A percentile compares a stretch with the other conserved stretches of the same genome.
Conservation (phyloP, 2,113 vertebrate species). For the Genyomyrus donnyi region DNA sequence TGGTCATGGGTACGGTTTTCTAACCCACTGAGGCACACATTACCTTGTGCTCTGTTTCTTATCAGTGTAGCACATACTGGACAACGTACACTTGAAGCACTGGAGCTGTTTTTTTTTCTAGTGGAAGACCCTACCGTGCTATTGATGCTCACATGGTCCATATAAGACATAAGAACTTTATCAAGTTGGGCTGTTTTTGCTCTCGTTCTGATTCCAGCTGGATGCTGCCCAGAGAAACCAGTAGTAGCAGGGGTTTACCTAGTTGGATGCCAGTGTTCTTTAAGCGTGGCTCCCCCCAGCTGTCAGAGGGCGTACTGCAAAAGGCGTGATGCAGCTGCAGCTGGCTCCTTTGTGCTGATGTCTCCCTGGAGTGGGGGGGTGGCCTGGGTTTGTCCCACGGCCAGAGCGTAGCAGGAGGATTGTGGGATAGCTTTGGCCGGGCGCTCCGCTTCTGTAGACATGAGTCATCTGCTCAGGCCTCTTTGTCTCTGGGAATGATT, state of each 20-base stretch:
- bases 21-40: neutral
- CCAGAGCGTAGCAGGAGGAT: neutral
- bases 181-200: neutral
- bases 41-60: neutral
- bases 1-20: neutral
- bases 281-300: neutral
- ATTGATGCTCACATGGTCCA: neutral
- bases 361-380: neutral
- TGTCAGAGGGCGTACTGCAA: neutral
- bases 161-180: neutral
- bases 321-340: neutral
- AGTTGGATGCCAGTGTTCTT: neutral
- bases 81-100: neutral
- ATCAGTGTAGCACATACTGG: neutral
- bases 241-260: neutral
- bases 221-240: neutral
- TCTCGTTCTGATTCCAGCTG: neutral
- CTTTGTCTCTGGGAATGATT: neutral
- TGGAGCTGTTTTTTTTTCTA: neutral
- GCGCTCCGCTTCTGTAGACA: neutral
- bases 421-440: neutral
- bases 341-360: neutral
- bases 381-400: neutral
- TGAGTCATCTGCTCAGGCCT: conserved; percentile 1
- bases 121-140: neutral